Evolutionary conservation across 1,140 invertebrate genomes (phyloP).

Genomic region (Drosophila carrolli): DNA sequence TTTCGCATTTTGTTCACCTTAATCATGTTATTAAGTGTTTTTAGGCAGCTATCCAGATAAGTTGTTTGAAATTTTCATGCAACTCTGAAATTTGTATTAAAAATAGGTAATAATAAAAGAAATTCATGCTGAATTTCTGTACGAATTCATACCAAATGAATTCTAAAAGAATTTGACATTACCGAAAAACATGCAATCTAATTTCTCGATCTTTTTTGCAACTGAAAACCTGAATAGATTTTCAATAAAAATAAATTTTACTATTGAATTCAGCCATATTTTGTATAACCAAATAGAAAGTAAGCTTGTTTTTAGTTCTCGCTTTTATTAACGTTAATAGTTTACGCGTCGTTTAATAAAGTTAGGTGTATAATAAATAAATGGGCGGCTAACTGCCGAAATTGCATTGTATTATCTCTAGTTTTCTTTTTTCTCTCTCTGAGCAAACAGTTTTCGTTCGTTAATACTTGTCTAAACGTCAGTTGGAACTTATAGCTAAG

Average conservation of each 20-base stretch:
- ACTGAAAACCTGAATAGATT: too few species aligned
- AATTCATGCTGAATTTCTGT: not conserved
- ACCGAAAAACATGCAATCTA: too few species aligned
- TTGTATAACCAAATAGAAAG: not conserved
- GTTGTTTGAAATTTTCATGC: not conserved
- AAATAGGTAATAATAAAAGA: not conserved
- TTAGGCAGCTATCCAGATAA: not conserved
- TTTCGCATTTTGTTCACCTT: not conserved
- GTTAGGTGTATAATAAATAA: constrained; percentile 71
- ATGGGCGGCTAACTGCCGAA: constrained; percentile 60
- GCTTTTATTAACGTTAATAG: constrained; percentile 58
- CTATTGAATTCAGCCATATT: too few species aligned
- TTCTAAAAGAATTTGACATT: not conserved
- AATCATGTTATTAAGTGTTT: not conserved
- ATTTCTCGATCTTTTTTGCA: too few species aligned
- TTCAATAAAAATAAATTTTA: too few species aligned
- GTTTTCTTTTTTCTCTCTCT: constrained; percentile 21
- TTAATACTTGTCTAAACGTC: constrained; percentile 58
- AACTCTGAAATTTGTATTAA: not conserved
- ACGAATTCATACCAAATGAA: not conserved
- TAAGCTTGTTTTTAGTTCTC: constrained; percentile 9
- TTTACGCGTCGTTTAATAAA: constrained; percentile 26
- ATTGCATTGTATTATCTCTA: constrained; percentile 71
- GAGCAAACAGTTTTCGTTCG: constrained; percentile 35
- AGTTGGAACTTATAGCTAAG: constrained; percentile 52